phyloP scores from a whole-genome alignment of 2,113 vertebrate genomes.

The Oreochromis aureus region DNA sequence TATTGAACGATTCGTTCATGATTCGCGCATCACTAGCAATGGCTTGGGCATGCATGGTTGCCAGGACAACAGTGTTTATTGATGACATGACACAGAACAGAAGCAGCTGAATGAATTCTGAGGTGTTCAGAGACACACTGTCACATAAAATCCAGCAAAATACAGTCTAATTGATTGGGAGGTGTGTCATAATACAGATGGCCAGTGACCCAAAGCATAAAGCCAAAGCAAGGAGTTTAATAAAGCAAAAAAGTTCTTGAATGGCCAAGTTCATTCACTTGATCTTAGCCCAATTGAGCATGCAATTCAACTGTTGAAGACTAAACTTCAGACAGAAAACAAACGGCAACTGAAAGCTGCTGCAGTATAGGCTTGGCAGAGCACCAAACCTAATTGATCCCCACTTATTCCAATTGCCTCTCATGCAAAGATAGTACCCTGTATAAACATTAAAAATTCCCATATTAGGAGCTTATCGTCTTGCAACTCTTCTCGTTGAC shows the following conservation, averaged over 20 bases:
- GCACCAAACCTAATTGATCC: not conserved
- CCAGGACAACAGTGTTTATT: not conserved
- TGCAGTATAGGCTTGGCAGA: not conserved
- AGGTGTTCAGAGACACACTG: not conserved
- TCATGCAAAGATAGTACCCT: not conserved
- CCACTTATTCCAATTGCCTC: not conserved
- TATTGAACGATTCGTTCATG: too few relatives aligned
- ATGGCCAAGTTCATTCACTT: not conserved
- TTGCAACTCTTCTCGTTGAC: not conserved
- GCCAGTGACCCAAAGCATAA: not conserved
- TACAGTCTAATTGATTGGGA: not conserved
- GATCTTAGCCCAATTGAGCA: not conserved
- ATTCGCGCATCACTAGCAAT: too few relatives aligned
- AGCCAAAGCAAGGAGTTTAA: not conserved
- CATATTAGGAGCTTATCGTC: not conserved
- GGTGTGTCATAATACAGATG: not conserved
- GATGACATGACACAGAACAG: not conserved
- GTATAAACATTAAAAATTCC: not conserved
- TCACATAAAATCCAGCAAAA: not conserved
- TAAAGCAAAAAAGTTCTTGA: not conserved
- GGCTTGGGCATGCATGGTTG: not conserved
- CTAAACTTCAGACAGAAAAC: not conserved
- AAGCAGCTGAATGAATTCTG: not conserved
- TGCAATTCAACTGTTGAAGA: not conserved
- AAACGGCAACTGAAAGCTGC: not conserved